These are phyloP conservation scores for Hylyphantes graminicola DNA, from an alignment of 1,140 invertebrate genomes.

Conservation along the genomic window DNA sequence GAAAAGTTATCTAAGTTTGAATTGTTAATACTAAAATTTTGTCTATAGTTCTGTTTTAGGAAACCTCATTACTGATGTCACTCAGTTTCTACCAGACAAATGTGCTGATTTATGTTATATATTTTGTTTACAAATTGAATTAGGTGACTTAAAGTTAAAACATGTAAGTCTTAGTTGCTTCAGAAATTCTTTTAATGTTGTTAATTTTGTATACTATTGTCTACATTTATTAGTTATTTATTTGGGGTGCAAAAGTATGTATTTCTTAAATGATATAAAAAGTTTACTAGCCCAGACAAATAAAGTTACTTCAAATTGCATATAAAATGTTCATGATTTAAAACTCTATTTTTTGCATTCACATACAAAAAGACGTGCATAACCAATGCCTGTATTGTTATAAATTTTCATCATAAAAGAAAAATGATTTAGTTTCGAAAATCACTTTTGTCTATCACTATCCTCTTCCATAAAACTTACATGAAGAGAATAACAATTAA, in stretches of 20 bases:
- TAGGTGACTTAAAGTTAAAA: constrained; percentile 38
- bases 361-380: too few species aligned
- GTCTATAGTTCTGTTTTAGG: constrained; percentile 36
- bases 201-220: not conserved
- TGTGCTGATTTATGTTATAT: constrained; percentile 26
- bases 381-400: too few species aligned
- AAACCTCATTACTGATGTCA: constrained; percentile 21
- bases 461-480: too few species aligned
- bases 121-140: constrained; percentile 37
- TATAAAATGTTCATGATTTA: too few species aligned
- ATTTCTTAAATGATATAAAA: not conserved
- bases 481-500: too few species aligned
- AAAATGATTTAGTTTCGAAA: too few species aligned
- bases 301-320: too few species aligned
- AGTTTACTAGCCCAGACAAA: not conserved
- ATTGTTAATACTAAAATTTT: not conserved
- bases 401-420: too few species aligned
- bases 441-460: too few species aligned
- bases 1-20: too few species aligned
- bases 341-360: too few species aligned
- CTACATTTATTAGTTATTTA: not conserved
- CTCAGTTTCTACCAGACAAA: constrained; percentile 38
- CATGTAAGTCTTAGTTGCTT: constrained; percentile 3
- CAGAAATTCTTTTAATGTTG: not conserved
- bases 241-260: not conserved